Evolutionary conservation across 2,888 invertebrate species (phyloP).

Genomic region (Dasysyrphus albostriatus): DNA sequence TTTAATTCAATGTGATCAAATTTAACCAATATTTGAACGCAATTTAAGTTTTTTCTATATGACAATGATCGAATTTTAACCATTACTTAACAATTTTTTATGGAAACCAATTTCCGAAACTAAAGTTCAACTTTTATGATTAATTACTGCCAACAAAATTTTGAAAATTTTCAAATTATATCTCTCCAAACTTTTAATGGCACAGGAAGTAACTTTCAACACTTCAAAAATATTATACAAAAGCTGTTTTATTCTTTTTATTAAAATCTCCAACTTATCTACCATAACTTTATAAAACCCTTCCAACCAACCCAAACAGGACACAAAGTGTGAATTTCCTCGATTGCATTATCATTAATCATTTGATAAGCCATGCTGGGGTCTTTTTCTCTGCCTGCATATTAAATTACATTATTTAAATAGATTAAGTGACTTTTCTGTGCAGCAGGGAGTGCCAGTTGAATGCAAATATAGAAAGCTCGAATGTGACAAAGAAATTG

Average conservation of each 20-base stretch:
- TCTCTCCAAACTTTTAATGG: neutral
- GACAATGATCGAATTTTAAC: no score
- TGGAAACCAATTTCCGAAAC: no score
- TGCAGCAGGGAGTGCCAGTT: neutral
- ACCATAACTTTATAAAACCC: neutral
- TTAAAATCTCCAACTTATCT: neutral
- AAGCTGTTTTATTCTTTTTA: constrained; percentile 4
- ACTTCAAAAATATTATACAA: neutral
- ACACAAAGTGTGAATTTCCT: constrained; percentile 4
- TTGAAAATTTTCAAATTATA: neutral
- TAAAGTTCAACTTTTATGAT: no score
- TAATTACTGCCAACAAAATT: no score
- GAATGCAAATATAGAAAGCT: constrained; percentile 16
- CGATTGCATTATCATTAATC: constrained; percentile 23
- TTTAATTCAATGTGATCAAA: no score
- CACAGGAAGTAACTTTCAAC: neutral
- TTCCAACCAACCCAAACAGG: neutral
- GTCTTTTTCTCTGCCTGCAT: neutral
- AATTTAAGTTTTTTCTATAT: no score
- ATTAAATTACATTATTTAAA: constrained; percentile 44
- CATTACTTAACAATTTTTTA: no score
- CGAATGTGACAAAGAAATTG: neutral
- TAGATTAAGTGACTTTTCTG: constrained; percentile 19
- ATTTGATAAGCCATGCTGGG: constrained; percentile 9
- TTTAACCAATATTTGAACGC: no score